A percentile compares a stretch with the other conserved stretches of the same genome.
Conservation (phyloP, 1,140 invertebrate species). For the Olivierus martensii region DNA sequence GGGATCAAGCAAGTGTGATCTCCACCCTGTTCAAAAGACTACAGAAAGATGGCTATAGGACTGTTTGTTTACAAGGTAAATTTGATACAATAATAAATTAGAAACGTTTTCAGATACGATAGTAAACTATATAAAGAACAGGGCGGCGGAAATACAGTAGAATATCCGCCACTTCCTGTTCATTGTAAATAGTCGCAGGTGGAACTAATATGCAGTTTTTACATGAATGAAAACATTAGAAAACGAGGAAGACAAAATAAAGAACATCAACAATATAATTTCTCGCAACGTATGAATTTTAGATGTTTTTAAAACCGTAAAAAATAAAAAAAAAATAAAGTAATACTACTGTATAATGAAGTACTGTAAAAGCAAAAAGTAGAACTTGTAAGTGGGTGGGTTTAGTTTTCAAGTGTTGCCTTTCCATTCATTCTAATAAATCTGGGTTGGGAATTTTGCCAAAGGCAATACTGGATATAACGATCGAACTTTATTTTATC, state of each 20-base stretch:
- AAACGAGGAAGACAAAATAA: not conserved
- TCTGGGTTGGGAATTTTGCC: not conserved
- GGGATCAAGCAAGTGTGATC: slow-evolving; percentile 24
- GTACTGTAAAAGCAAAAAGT: too few relatives aligned
- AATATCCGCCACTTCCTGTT: not conserved
- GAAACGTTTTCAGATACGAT: too few relatives aligned
- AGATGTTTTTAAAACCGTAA: too few relatives aligned
- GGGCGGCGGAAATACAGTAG: not conserved
- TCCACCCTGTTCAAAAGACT: slow-evolving; percentile 57
- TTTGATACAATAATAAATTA: too few relatives aligned
- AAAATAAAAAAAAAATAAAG: too few relatives aligned
- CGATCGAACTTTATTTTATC: not conserved
- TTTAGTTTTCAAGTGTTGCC: not conserved
- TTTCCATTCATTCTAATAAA: not conserved
- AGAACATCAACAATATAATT: too few relatives aligned
- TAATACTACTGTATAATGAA: too few relatives aligned
- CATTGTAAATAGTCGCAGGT: not conserved
- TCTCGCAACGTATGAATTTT: too few relatives aligned
- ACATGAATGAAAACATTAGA: not conserved
- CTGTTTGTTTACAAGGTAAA: slow-evolving; percentile 65
- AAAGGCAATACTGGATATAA: not conserved
- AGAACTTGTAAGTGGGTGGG: too few relatives aligned
- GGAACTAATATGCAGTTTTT: not conserved
- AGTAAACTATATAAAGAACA: not conserved
- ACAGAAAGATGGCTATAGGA: slow-evolving; percentile 64